These are phyloP conservation scores for Thymelicus acteon DNA, from an alignment of 2,888 invertebrate species.

Conservation along the genomic window DNA sequence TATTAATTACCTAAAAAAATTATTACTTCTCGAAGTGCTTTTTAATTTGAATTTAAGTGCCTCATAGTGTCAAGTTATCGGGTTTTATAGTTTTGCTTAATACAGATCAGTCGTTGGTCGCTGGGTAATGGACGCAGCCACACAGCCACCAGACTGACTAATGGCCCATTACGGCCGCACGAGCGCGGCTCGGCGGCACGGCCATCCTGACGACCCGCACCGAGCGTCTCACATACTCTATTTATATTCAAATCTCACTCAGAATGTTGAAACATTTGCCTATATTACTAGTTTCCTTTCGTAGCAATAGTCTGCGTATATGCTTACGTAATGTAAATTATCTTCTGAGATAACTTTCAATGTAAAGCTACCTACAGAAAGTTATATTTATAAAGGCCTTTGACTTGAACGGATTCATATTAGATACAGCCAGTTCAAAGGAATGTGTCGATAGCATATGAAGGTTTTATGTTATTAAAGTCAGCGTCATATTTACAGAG, in stretches of 20 bases:
- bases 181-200: constrained; percentile 3
- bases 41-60: background rate
- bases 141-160: constrained; percentile 17
- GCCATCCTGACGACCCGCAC: constrained; percentile 11
- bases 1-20: no score
- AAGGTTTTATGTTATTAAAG: no score
- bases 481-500: no score
- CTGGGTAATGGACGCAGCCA: constrained; percentile 2
- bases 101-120: constrained; percentile 7
- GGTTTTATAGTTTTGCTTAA: background rate
- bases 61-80: no score
- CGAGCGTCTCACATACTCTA: constrained; percentile 13
- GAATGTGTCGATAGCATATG: background rate
- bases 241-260: constrained; percentile 30
- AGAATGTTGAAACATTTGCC: constrained; percentile 30
- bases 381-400: background rate
- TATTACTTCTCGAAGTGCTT: background rate
- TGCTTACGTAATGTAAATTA: constrained; percentile 2
- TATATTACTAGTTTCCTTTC: constrained; percentile 11
- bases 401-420: background rate
- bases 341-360: background rate
- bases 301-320: constrained; percentile 13
- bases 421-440: background rate
- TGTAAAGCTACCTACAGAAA: background rate
- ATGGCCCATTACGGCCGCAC: constrained; percentile 18